Evolutionary conservation across 2,888 invertebrate genomes (phyloP).

Genomic region (Himalopsyche kuldschensis): DNA sequence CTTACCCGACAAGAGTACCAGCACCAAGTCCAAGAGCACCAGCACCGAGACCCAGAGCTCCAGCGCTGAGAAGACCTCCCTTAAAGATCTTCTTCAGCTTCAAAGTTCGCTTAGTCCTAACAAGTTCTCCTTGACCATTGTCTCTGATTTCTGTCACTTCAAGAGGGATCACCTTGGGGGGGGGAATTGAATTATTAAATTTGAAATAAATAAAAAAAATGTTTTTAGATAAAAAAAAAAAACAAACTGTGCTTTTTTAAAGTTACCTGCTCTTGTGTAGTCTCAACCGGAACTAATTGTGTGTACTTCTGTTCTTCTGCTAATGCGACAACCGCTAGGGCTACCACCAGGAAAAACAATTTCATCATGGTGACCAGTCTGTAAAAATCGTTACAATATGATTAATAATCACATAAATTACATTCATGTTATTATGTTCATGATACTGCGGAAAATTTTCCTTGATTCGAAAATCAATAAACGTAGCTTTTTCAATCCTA

Average conservation of each 20-base stretch:
- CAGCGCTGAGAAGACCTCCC: constrained; percentile 47
- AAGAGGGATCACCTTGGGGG: constrained; percentile 42
- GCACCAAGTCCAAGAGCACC: constrained; percentile 44
- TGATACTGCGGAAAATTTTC: too few relatives aligned
- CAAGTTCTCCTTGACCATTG: background rate
- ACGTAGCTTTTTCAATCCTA: too few relatives aligned
- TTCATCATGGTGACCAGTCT: background rate
- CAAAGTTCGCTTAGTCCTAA: background rate
- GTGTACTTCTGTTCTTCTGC: background rate
- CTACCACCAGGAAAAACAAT: background rate
- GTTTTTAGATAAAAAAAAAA: too few relatives aligned
- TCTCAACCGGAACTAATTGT: background rate
- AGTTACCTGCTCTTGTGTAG: background rate
- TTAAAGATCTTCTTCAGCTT: constrained; percentile 40
- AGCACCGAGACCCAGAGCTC: constrained; percentile 49
- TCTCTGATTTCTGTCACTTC: constrained; percentile 41
- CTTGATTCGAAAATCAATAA: too few relatives aligned
- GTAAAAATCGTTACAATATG: background rate
- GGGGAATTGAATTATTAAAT: too few relatives aligned
- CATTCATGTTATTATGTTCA: too few relatives aligned
- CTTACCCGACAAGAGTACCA: constrained; percentile 34
- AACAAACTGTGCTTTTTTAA: too few relatives aligned
- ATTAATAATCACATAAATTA: too few relatives aligned
- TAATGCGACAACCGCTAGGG: background rate
- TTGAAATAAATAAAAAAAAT: too few relatives aligned